These are phyloP conservation scores for Epinephelus fuscoguttatus DNA, from an alignment of 2,113 vertebrate species.

Conservation along the genomic window DNA sequence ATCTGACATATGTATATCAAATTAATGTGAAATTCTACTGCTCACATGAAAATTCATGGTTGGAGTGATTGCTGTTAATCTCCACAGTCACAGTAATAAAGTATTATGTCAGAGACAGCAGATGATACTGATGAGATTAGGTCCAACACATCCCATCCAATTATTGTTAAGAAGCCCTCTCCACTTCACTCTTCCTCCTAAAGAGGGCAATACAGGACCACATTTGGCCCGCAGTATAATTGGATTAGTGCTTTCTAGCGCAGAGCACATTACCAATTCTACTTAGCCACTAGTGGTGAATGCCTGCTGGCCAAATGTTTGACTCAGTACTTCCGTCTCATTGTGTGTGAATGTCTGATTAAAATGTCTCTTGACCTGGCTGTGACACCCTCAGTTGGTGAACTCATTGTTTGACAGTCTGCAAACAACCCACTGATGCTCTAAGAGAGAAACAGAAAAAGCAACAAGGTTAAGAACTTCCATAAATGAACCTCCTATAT, in stretches of 20 bases:
- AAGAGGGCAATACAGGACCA: constrained; percentile 67
- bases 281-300: constrained; percentile 38
- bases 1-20: no score
- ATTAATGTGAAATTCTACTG: no score
- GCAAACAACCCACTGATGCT: constrained; percentile 64
- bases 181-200: constrained; percentile 19
- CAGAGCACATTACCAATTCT: constrained; percentile 45
- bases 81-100: neutral
- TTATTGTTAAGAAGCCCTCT: neutral
- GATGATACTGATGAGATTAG: neutral
- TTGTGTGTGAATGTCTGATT: constrained; percentile 52
- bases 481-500: constrained; percentile 63
- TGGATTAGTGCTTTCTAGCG: neutral
- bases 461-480: constrained; percentile 61
- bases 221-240: neutral
- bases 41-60: neutral
- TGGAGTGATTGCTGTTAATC: neutral
- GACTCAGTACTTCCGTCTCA: constrained; percentile 48
- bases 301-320: constrained; percentile 59
- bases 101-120: neutral
- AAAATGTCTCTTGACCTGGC: constrained; percentile 71
- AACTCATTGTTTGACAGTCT: constrained; percentile 61
- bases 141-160: no score
- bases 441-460: constrained; percentile 47
- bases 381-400: constrained; percentile 53